These are phyloP conservation scores for Drosophila varians DNA, from an alignment of 1,140 invertebrate genomes.

Conservation along the genomic window DNA sequence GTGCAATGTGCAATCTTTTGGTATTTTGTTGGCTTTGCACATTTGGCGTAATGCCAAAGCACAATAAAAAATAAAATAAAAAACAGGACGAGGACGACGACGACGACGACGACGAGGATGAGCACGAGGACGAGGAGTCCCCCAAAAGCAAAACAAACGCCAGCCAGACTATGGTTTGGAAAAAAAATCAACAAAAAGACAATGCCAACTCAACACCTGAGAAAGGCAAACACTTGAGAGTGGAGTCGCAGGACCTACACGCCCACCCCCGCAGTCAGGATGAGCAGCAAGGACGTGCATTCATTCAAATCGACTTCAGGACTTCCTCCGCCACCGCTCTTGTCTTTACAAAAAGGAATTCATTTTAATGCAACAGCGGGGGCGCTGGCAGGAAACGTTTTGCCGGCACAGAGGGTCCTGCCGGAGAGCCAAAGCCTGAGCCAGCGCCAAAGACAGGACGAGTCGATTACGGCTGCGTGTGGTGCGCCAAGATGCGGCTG, in stretches of 20 bases:
- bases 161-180: constrained; percentile 26
- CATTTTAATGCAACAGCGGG: constrained; percentile 69
- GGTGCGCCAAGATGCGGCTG: constrained; percentile 71
- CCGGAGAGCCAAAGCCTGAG: neutral
- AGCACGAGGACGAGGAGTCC: neutral
- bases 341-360: constrained; percentile 61
- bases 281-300: constrained; percentile 61
- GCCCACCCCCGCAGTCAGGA: constrained; percentile 1
- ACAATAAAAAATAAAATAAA: constrained; percentile 25
- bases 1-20: constrained; percentile 81
- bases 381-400: constrained; percentile 59
- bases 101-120: too few species aligned
- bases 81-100: neutral
- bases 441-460: constrained; percentile 8
- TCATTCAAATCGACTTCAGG: constrained; percentile 69
- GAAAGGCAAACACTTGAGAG: constrained; percentile 75
- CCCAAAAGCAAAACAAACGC: constrained; percentile 67
- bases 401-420: constrained; percentile 18
- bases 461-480: constrained; percentile 67
- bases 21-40: constrained; percentile 81
- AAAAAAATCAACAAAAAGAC: constrained; percentile 65
- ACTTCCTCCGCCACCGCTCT: constrained; percentile 5
- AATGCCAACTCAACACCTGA: constrained; percentile 79
- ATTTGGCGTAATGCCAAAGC: constrained; percentile 80
- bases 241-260: neutral